A percentile compares a stretch with the other conserved stretches of the same genome.
Evolutionary conservation across 2,888 invertebrate species (phyloP).

Genomic region (Argyresthia albistria): DNA sequence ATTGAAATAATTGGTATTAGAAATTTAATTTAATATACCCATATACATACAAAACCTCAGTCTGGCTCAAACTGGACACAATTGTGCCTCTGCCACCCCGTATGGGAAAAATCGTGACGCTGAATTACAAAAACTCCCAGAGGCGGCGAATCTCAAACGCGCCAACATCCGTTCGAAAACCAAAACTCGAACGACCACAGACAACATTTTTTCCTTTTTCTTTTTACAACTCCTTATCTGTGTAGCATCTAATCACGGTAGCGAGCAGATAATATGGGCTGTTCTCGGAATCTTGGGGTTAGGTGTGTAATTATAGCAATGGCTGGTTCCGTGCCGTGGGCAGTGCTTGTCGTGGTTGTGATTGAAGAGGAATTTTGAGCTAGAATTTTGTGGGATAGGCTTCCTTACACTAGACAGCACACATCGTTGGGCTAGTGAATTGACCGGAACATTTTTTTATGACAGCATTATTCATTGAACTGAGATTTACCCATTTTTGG

Average conservation of each 20-base stretch:
- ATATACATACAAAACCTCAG: no score
- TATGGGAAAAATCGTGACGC: no score
- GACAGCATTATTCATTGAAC: no score
- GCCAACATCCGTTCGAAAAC: neutral
- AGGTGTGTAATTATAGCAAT: neutral
- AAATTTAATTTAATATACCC: no score
- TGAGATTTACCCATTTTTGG: no score
- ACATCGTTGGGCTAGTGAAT: no score
- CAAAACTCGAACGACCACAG: neutral
- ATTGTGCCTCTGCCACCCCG: no score
- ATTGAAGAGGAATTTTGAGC: neutral
- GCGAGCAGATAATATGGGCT: conserved; percentile 16
- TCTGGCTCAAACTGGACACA: no score
- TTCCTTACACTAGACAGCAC: no score
- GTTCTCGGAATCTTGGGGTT: neutral
- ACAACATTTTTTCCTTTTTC: neutral
- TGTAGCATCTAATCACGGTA: conserved; percentile 61
- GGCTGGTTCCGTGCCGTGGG: neutral
- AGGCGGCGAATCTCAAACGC: neutral
- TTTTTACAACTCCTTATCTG: conserved; percentile 11
- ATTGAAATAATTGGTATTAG: no score
- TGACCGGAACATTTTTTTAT: no score
- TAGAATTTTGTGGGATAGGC: no score
- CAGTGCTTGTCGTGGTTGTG: neutral
- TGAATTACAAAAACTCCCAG: neutral